Evolutionary conservation across 2,888 invertebrate genomes (phyloP), one percentile per base, ranked within the genome.

Genomic region (Sarcophaga caerulescens): DNA sequence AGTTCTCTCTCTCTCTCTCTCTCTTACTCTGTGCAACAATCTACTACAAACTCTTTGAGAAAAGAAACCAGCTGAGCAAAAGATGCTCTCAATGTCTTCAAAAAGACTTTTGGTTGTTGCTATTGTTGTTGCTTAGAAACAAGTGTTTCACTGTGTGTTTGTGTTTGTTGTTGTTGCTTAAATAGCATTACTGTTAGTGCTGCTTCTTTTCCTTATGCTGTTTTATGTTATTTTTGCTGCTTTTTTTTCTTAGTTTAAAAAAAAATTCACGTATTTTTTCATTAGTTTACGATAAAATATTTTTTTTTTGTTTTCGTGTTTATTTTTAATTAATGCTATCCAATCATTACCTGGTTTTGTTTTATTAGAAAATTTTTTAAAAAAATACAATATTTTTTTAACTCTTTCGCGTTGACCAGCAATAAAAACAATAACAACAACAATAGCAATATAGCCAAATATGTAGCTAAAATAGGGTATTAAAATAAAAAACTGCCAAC

Each of bases 261-360:
- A 82, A 57, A 52, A 70, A 70, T 78, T 78, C 81, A 86, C 74
- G 83, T 81, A 86, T 75, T 75, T 86, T 86, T 86, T 81, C 83
- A 84, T 86, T 81, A 86, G 81, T 84, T 86, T 86, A 84, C 85
- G 77, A 86, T 83, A 86, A 73, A 81, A 74, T 17, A 83, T 81
- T 74, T 78, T 35, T 35, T 6, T 6, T 35, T 35, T 35, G 35
- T 10, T 35, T 35, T 35, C 35, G 23, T 17, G 23, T 21, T 25
- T 35, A n/a, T 19, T 17, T 71, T 52, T 52, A 52, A 52, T 14
- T 52, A 52, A 52, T 14, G 17, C 12, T 14, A 52, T 1, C 52
- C 52, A 52, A 52, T 60, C n/a, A 57, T 35, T 71, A 71, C 70
- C 35, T 60, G 25, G 14, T 60, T 66, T 23, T 44, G 19, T 44